A percentile compares a stretch with the other conserved stretches of the same genome.
Conservation (phyloP, 1,140 invertebrate species). For the Arion vulgaris region DNA sequence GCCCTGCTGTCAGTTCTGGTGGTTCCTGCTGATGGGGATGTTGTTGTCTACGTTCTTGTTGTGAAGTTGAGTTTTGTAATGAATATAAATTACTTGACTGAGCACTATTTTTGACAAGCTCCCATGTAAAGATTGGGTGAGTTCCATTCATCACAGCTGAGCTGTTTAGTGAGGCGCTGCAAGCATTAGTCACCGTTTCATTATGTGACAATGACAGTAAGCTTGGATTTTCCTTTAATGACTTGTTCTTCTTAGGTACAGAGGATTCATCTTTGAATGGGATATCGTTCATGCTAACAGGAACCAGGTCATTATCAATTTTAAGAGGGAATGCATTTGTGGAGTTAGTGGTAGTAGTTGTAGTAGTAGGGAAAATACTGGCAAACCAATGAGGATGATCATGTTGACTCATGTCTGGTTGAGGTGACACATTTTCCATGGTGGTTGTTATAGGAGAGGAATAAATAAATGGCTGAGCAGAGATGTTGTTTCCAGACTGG, state of each 20-base stretch:
- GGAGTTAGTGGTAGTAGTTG: not conserved
- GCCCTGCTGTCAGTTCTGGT: conserved; percentile 8
- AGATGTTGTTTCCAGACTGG: not conserved
- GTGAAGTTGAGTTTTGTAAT: conserved; percentile 21
- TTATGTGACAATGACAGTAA: conserved; percentile 4
- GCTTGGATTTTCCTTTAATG: not conserved
- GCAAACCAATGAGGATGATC: not conserved
- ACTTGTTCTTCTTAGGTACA: not conserved
- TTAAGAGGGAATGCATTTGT: not conserved
- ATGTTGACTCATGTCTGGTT: not conserved
- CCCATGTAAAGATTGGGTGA: not conserved
- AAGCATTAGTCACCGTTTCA: not conserved
- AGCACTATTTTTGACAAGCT: not conserved
- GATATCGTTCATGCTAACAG: too few relatives aligned
- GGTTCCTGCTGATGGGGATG: not conserved
- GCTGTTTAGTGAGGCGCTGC: conserved; percentile 3
- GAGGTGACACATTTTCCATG: not conserved
- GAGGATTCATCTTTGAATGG: not conserved
- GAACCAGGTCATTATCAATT: not conserved
- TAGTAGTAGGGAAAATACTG: not conserved
- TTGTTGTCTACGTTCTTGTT: conserved; percentile 4
- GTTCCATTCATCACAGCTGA: not conserved
- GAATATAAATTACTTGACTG: conserved; percentile 15
- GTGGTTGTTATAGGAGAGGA: not conserved
- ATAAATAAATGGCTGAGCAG: conserved; percentile 6